Percentiles rank a stretch among this genome's conserved stretches.
These are phyloP conservation scores for Cercocebus atys DNA, from an alignment of 2,113 vertebrate genomes.

Conservation along the genomic window DNA sequence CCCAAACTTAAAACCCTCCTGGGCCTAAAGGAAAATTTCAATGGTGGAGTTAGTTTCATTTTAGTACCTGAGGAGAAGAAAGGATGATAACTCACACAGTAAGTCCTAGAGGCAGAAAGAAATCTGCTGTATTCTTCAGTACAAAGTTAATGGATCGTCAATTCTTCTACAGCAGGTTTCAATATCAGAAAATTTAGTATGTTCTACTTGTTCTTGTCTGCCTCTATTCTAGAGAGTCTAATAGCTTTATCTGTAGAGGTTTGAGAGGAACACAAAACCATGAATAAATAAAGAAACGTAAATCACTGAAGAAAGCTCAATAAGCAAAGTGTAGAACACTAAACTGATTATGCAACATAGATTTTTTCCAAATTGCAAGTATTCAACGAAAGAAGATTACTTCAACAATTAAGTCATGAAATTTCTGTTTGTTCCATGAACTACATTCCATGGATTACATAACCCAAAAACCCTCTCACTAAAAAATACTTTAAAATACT, in stretches of 20 bases:
- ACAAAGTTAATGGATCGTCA: background rate
- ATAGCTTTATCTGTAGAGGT: background rate
- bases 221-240: background rate
- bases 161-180: background rate
- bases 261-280: background rate
- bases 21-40: background rate
- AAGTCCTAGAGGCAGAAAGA: background rate
- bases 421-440: background rate
- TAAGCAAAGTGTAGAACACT: background rate
- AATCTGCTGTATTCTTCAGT: background rate
- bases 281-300: background rate
- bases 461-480: background rate
- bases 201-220: background rate
- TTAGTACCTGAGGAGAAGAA: background rate
- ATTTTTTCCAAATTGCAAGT: background rate
- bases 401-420: background rate
- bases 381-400: background rate
- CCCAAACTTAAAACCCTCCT: accelerated
- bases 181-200: background rate
- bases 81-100: background rate
- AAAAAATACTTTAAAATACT: background rate
- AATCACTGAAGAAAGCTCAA: background rate
- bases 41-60: background rate
- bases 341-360: background rate
- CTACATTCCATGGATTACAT: background rate